Base-by-base conservation (phyloP, 2,888 invertebrate genomes). In the Philaethria dido region DNA sequence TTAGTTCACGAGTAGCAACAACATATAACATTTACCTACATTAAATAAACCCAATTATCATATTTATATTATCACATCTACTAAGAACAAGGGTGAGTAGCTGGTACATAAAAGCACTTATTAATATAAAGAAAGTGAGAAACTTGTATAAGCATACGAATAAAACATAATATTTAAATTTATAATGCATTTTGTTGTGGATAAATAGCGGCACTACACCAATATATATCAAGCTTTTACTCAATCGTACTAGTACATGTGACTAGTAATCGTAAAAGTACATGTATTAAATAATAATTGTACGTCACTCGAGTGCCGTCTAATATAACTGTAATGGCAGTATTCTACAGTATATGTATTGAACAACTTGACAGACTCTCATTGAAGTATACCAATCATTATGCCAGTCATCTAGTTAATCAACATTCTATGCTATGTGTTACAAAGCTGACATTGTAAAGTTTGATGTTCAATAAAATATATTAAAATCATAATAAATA, bases 291-390 rank as follows among this genome's bases (percentile, higher is more conserved):
- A 44, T 44, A 60, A 29, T 60, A 29, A 45, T 29, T 52, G 16
- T 1, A 60, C 16, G 16, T 60, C 45, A 60, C 18, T 29, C 18
- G 4, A 45, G 13, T 33, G 18, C 2, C 33, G 4, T 62, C 44
- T 18, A 29, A 44, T 50, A 48, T 55, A 29, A n/a, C n/a, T 11
- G 39, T 61, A 59, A 69, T 52, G 36, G 39, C 33, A 42, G 48
- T 50, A 0, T 20, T 62, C 55, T 55, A 62, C 11, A 36, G 33
- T 22, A 50, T 20, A 44, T 60, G 25, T 29, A 18, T 47, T 60
- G 11, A 60, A 60, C 33, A 29, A 60, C 33, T 60, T 60, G 44
- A 47, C 60, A 47, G 18, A 47, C 60, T 60, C 42, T 42, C 22
- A 42, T 25, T 47, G 13, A 18, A 14, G 13, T 33, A 5, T 18